Conservation (phyloP, 2,113 vertebrate species). For the Prochilodus magdalenae region DNA sequence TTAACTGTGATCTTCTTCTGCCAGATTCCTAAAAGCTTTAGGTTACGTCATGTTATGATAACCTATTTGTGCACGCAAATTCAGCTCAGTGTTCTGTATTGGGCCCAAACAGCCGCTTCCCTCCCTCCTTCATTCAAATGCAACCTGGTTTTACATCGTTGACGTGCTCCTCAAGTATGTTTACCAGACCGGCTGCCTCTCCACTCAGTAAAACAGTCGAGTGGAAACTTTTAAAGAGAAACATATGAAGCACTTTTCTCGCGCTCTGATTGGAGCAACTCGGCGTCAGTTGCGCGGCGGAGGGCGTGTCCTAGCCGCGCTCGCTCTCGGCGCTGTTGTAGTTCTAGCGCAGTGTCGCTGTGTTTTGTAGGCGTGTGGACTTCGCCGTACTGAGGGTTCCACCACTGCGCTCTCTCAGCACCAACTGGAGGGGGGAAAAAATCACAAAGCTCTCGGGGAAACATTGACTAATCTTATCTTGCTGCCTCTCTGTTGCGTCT, state of each 20-base stretch:
- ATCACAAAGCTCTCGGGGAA: constrained; percentile 40
- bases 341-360: constrained; percentile 64
- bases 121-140: not conserved
- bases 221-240: constrained; percentile 46
- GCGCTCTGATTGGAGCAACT: constrained; percentile 59
- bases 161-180: not conserved
- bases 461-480: constrained; percentile 42
- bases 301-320: constrained; percentile 59
- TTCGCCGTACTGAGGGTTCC: constrained; percentile 57
- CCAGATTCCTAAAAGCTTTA: too few species aligned
- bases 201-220: constrained; percentile 12
- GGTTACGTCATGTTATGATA: too few species aligned
- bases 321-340: constrained; percentile 49
- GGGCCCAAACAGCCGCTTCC: too few species aligned
- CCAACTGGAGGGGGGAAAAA: constrained; percentile 71
- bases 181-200: not conserved
- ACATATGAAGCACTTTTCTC: not conserved
- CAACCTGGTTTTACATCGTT: not conserved
- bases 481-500: constrained; percentile 16
- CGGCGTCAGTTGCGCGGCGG: constrained; percentile 37
- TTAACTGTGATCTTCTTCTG: too few species aligned
- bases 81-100: not conserved
- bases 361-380: constrained; percentile 49
- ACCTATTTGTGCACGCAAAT: too few species aligned
- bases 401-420: constrained; percentile 46